Percentiles rank a stretch among this genome's conserved stretches.
phyloP scores from a whole-genome alignment of 2,888 invertebrate genomes.

The Caenorhabditis virilis region DNA sequence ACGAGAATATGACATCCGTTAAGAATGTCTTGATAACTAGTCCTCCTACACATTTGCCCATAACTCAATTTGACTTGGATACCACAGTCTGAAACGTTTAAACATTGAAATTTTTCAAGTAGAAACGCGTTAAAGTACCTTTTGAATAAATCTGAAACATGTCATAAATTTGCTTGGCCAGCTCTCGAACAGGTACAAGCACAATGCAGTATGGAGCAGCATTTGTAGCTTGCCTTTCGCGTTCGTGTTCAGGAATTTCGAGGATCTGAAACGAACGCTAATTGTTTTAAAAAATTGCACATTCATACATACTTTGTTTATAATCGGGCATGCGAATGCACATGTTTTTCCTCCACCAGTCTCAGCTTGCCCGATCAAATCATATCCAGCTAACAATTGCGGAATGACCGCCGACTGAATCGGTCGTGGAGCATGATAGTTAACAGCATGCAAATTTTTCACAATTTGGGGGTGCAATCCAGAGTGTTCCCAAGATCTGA shows the following conservation, averaged over 20 bases:
- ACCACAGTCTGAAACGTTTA: too few species aligned
- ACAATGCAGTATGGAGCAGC: conserved; percentile 74
- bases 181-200: conserved; percentile 88
- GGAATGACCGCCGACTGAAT: conserved; percentile 91
- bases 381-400: conserved; percentile 75
- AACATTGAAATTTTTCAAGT: too few species aligned
- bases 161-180: conserved; percentile 81
- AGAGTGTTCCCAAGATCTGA: conserved; percentile 50
- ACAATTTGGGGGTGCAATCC: conserved; percentile 29
- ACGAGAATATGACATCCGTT: conserved; percentile 78
- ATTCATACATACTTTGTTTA: conserved; percentile 76
- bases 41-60: conserved; percentile 34
- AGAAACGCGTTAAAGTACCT: too few species aligned
- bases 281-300: too few species aligned
- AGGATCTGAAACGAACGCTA: conserved; percentile 12
- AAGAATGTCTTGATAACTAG: conserved; percentile 7
- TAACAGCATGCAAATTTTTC: conserved; percentile 57
- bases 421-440: conserved; percentile 85
- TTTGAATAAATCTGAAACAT: conserved; percentile 8
- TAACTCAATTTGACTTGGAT: too few species aligned
- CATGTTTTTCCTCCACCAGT: conserved; percentile 98
- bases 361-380: conserved; percentile 96
- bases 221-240: background rate
- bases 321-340: conserved; percentile 88
- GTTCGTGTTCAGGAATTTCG: background rate